Conservation (phyloP, 1,140 invertebrate species). For the Conus ventricosus region DNA sequence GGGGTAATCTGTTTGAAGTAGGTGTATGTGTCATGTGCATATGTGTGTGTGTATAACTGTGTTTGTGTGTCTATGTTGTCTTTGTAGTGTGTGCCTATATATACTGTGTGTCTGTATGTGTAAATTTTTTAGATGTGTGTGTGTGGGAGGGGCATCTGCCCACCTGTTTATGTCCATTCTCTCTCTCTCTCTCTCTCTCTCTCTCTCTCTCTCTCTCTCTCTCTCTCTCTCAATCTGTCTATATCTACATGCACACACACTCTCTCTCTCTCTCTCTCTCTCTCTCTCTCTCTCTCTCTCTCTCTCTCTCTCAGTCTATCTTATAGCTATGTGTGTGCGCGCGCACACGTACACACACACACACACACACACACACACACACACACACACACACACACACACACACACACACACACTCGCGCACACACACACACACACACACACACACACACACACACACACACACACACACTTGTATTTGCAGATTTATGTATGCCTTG, state of each 20-base stretch:
- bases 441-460: no score
- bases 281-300: conserved; percentile 6
- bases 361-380: conserved; percentile 1
- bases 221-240: no score
- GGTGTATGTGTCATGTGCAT: background rate
- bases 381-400: no score
- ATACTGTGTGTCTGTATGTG: background rate
- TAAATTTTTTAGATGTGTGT: background rate
- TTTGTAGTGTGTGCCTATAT: background rate
- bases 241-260: background rate
- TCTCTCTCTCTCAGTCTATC: background rate
- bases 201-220: no score
- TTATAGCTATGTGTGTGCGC: background rate
- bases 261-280: background rate
- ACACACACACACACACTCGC: no score
- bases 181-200: conserved; percentile 1
- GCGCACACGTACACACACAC: background rate
- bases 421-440: conserved; percentile 9
- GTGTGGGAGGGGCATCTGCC: background rate
- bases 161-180: background rate
- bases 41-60: background rate
- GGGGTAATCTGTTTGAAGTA: conserved; percentile 21
- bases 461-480: no score
- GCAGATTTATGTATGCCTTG: no score
- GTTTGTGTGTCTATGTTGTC: background rate